Conservation (phyloP, 2,113 vertebrate genomes). For the Chroicocephalus ridibundus region DNA sequence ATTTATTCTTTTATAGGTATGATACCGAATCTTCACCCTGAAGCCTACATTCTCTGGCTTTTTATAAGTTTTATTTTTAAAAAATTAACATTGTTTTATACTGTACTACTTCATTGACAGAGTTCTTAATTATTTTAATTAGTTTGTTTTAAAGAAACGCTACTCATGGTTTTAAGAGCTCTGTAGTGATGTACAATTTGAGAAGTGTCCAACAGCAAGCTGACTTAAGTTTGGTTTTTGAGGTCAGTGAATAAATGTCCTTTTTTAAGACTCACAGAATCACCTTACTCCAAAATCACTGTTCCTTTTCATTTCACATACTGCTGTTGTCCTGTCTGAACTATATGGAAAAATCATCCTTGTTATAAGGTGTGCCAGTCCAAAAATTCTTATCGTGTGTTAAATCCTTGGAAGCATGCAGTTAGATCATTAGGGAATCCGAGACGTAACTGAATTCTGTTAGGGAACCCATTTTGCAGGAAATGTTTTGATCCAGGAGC, state of each 20-base stretch:
- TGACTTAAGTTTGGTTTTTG: neutral
- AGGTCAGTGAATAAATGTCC: neutral
- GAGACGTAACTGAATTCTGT: neutral
- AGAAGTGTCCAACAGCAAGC: neutral
- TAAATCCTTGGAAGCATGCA: neutral
- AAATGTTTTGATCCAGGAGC: neutral
- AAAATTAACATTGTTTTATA: neutral
- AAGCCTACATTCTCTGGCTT: neutral
- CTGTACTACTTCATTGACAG: neutral
- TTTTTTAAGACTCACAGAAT: neutral
- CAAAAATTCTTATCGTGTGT: neutral
- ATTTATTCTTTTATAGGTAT: neutral
- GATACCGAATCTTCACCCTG: neutral
- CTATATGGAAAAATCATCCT: fast-evolving
- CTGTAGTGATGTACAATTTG: neutral
- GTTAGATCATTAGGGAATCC: neutral
- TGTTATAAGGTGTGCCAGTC: fast-evolving
- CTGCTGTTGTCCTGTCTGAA: neutral
- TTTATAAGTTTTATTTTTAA: neutral
- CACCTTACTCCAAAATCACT: neutral
- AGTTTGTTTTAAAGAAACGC: neutral
- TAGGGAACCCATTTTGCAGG: neutral
- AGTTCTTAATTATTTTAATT: neutral
- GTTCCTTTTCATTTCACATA: neutral
- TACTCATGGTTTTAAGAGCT: neutral